Evolutionary conservation across 2,888 invertebrate genomes (phyloP), one percentile per base, ranked within the genome.

Genomic region (Colostygia pectinataria): DNA sequence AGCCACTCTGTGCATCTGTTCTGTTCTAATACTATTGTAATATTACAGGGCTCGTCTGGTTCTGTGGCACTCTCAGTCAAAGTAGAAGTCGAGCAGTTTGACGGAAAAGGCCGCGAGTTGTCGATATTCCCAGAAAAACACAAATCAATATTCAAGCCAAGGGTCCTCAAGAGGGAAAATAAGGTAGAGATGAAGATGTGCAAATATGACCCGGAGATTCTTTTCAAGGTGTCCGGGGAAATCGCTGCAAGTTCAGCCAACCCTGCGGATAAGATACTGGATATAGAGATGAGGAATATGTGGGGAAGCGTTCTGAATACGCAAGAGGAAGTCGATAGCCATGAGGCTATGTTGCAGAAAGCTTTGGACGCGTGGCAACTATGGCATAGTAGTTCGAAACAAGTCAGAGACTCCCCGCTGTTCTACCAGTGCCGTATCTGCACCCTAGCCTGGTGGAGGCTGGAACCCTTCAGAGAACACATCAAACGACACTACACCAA

Each of bases 391-490:
- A 18, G 33, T 0, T 45, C 55, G 0, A 39, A 31, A 8, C 0
- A n/a, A 25, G n/a, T 33, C 0, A 53, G 68, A 23, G 71, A 68
- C 0, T 12, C 40, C 0, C 79, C 80, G 0, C 9, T 76, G 0
- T 65, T 70, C 9, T 84, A 81, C 39, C 82, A 82, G 54, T 85
- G 85, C 15, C 75, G 74, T 3, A 49, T 75, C 0, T 85, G 85
- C 24, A 9, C 48, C 0, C 10, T 36, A 0, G 74, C 75, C 0
- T 85, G 77, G 74, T 85, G 83, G 83, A 48, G 69, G 5, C 44
- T 77, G 0, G 15, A 51, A 0, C 69, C 70, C 0, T 83, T 84
- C 20, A 37, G 53, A 0, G 57, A 71, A 0, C 84, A 85, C 29
- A 23, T 81, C 0, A 18, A 27, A 0, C 9, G 0, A 0, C 69